phyloP scores from a whole-genome alignment of 2,797 vertebrate genomes.

The Ficedula albicollis region DNA sequence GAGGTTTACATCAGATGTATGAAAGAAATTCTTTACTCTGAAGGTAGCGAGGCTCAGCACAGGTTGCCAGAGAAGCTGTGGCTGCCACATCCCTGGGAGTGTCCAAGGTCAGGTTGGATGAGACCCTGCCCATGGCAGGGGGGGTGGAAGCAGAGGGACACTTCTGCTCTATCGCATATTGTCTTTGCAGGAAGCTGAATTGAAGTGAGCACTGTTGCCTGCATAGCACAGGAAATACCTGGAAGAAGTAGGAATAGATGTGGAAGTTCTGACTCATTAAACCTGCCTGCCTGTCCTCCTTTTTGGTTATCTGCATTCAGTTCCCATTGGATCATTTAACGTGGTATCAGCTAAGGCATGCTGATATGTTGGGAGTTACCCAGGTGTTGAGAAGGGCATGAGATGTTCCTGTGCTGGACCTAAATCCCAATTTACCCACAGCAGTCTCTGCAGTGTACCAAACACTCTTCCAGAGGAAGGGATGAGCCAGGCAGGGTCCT shows the following conservation, averaged over 20 bases:
- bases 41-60: not conserved
- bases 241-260: not conserved
- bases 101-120: not conserved
- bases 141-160: not conserved
- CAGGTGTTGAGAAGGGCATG: not conserved
- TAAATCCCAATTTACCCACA: not conserved
- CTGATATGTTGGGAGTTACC: not conserved
- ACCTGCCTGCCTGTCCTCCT: not conserved
- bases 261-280: not conserved
- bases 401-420: not conserved
- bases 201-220: not conserved
- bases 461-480: not conserved
- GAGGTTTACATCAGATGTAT: not conserved
- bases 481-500: not conserved
- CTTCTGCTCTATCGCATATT: not conserved
- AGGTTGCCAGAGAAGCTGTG: not conserved
- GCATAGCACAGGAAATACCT: not conserved
- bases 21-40: not conserved
- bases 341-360: accelerated
- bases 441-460: accelerated
- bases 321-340: not conserved
- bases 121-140: not conserved
- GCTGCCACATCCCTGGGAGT: not conserved
- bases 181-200: not conserved
- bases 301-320: not conserved